phyloP scores from a whole-genome alignment of 2,113 vertebrate genomes.

The Brachypteracias leptosomus region DNA sequence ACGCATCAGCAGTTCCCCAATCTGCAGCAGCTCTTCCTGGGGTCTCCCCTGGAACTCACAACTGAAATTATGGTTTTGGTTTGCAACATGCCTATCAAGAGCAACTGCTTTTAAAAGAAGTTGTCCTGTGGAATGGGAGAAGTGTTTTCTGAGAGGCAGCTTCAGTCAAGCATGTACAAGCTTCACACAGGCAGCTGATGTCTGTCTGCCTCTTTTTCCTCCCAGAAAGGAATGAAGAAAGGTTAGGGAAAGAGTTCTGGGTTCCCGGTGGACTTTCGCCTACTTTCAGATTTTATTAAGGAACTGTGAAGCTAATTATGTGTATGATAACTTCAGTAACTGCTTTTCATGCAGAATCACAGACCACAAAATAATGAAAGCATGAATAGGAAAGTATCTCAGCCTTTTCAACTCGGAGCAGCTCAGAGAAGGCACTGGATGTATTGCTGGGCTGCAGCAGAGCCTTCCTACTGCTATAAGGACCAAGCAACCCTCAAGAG shows the following conservation, averaged over 20 bases:
- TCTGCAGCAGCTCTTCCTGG: not conserved
- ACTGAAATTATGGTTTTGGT: not conserved
- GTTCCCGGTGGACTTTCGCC: not conserved
- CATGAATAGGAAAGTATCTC: not conserved
- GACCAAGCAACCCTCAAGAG: fast-evolving
- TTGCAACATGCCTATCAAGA: not conserved
- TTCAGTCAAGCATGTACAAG: not conserved
- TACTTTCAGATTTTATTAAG: slow-evolving; percentile 19
- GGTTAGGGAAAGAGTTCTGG: not conserved
- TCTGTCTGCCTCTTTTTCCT: not conserved
- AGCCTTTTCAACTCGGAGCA: not conserved
- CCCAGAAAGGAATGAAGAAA: not conserved
- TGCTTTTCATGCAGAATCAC: slow-evolving; percentile 27
- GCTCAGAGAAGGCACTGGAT: not conserved
- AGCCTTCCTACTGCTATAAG: not conserved
- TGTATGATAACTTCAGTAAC: not conserved
- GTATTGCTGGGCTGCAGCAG: not conserved
- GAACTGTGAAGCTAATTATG: slow-evolving; percentile 3
- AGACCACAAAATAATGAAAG: slow-evolving; percentile 22
- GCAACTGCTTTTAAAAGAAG: not conserved
- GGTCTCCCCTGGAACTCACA: not conserved
- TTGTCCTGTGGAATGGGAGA: not conserved
- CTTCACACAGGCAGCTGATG: not conserved
- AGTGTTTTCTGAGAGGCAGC: not conserved
- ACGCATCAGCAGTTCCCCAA: not conserved